Evolutionary conservation across 2,888 invertebrate species (phyloP).

Genomic region (Podotricha telesiphe): DNA sequence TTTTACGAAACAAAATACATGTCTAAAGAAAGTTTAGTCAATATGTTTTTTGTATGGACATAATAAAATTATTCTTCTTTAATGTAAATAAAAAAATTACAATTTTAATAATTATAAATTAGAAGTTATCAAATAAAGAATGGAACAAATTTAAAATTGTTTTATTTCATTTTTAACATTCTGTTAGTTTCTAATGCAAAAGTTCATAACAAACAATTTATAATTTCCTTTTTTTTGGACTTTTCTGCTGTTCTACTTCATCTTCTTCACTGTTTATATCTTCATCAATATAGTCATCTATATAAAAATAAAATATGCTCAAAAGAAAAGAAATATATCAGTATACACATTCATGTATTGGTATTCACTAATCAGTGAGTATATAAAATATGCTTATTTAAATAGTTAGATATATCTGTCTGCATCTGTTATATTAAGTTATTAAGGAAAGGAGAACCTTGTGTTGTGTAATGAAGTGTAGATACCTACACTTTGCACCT

Average conservation of each 20-base stretch:
- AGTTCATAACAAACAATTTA: conserved; percentile 7
- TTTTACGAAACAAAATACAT: neutral
- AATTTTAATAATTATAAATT: conserved; percentile 3
- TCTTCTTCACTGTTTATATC: conserved; percentile 52
- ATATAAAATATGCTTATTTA: too few species aligned
- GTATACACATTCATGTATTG: too few species aligned
- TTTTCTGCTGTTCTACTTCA: conserved; percentile 49
- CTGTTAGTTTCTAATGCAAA: neutral
- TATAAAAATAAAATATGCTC: conserved; percentile 26
- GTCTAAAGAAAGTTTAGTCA: neutral
- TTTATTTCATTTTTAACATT: conserved; percentile 4
- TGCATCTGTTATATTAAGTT: too few species aligned
- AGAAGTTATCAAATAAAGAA: conserved; percentile 1
- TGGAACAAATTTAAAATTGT: neutral
- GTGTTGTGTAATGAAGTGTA: too few species aligned
- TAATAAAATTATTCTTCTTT: neutral
- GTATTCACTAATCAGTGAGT: too few species aligned
- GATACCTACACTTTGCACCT: too few species aligned
- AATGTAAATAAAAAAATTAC: conserved; percentile 10
- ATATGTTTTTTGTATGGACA: neutral
- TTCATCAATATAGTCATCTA: conserved; percentile 44
- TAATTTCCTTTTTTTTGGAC: conserved; percentile 59
- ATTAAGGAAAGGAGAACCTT: too few species aligned
- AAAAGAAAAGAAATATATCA: neutral
- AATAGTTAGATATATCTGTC: too few species aligned